Evolutionary conservation across 2,888 invertebrate species (phyloP), one percentile per base, ranked within the genome.

Genomic region (Homarus gammarus): DNA sequence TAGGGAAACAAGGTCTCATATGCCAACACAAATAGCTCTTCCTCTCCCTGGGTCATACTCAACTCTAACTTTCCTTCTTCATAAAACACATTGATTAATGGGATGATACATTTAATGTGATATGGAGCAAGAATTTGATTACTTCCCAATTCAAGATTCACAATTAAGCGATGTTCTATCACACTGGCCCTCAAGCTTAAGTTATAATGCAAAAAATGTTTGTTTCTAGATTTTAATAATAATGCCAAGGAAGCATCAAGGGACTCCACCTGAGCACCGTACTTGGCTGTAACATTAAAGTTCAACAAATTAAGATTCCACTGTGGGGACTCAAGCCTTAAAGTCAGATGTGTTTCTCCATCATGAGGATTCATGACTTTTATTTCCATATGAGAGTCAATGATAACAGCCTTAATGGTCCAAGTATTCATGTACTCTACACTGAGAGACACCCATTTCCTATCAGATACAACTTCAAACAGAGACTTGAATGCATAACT

Each of bases 301-400:
- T 27, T 79, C 6, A 72, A 33, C 8, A 33, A 56, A 6, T 78
- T 33, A 18, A 78, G 33, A 31, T 56, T 75, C 36, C 36, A 33
- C 22, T 77, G 49, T 56, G 51, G 61, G 3, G 84, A 73, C 40
- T 84, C 84, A 27, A 84, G 40, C 51, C 18, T 56, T 3, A 84
- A 22, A 12, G 38, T 31, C 8, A 64, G 31, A 61, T 18, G 12
- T 15, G 22, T 22, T 61, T 40, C 84, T 12, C 40, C 56, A 75
- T 36, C 15, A 22, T 38, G 27, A 8, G 61, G 31, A 44, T 31
- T 2, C 18, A 31, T 36, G 27, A 81, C 38, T n/a, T 40, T 73
- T 8, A 87, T 40, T n/a, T 87, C 75, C 5, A 87, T 3, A 33
- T n/a, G n/a, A 64, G 56, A 61, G 12, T 75, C 33, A 0, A 82